Base-by-base conservation (phyloP, 2,113 vertebrate genomes). In the Phrynocephalus versicolor region DNA sequence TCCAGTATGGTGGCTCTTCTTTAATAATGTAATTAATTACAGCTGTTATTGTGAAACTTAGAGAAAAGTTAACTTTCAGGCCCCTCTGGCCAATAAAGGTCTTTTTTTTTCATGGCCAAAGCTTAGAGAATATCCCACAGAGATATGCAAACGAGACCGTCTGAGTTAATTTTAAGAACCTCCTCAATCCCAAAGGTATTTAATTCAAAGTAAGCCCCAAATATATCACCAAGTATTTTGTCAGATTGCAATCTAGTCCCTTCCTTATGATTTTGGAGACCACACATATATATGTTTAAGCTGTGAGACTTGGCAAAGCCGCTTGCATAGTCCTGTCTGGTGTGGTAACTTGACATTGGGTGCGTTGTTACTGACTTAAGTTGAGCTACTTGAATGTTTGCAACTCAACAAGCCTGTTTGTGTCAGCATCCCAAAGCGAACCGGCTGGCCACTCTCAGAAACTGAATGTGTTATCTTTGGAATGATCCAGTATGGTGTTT, bases 221-320 rank as follows among this genome's bases (percentile, higher is more conserved):
- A 79, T 12, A 51, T 62, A 62, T 72, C 37, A 72, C 21, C 25
- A n/a, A 37, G 15, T 12, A 3, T 71, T 57, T 41, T 67, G 60
- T 85, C 21, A 41, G 13, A 64, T 57, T 60, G 57, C 30, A 64
- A 18, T 55, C 39, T 27, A 45, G 45, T n/a, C 0, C 27, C 35
- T 39, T 57, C 69, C 67, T 67, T 65, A 55, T 35, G 62, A 73
- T 64, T 72, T 51, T 79, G 45, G 55, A 71, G 19, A 57, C 39
- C 9, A 15, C 13, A 7, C 67, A 62, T 55, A 72, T 72, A 12
- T 45, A 39, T 27, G 25, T 72, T 73, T 73, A 30, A 73, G 58
- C 67, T 64, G 57, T 79, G 78, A 80, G 69, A 85, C 30, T 83
- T 80, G 84, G 57, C 84, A 85, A 80, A 76, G 39, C 57, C 27